phyloP scores from a whole-genome alignment of 2,113 vertebrate genomes.

The Nibea coibor region DNA sequence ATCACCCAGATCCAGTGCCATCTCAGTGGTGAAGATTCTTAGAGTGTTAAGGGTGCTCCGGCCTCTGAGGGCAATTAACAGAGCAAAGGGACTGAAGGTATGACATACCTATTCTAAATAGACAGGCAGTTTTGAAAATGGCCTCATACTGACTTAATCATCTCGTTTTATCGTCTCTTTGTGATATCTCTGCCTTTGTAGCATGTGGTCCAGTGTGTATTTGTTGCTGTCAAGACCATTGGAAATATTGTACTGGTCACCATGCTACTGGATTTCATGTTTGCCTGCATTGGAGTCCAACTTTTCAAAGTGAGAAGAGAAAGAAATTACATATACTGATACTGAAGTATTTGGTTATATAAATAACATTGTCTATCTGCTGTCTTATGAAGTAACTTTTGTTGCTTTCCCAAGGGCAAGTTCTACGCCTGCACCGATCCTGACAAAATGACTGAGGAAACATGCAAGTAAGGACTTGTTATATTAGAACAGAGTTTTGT shows the following conservation, averaged over 20 bases:
- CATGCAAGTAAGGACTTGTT: conserved; percentile 86
- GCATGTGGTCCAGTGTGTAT: conserved; percentile 96
- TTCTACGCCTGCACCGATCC: conserved; percentile 90
- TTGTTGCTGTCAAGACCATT: conserved; percentile 95
- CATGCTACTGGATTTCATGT: conserved; percentile 94
- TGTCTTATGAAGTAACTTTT: neutral
- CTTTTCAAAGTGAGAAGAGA: conserved; percentile 90
- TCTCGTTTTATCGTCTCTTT: neutral
- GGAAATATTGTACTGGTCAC: conserved; percentile 95
- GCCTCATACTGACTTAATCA: neutral
- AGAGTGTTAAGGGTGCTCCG: conserved; percentile 93
- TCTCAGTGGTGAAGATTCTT: conserved; percentile 95
- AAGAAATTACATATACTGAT: neutral
- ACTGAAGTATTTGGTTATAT: neutral
- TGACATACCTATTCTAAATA: neutral
- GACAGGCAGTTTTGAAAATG: neutral
- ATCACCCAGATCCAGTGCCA: conserved; percentile 88
- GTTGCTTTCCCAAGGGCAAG: conserved; percentile 86
- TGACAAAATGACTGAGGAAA: conserved; percentile 88
- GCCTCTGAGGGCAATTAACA: conserved; percentile 92
- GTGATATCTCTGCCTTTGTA: conserved; percentile 55
- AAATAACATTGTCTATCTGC: neutral
- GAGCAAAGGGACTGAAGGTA: conserved; percentile 85
- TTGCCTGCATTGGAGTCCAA: conserved; percentile 95
- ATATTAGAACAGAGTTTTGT: neutral